phyloP scores from a whole-genome alignment of 2,797 vertebrate species.

The Phalloptychus januarius region DNA sequence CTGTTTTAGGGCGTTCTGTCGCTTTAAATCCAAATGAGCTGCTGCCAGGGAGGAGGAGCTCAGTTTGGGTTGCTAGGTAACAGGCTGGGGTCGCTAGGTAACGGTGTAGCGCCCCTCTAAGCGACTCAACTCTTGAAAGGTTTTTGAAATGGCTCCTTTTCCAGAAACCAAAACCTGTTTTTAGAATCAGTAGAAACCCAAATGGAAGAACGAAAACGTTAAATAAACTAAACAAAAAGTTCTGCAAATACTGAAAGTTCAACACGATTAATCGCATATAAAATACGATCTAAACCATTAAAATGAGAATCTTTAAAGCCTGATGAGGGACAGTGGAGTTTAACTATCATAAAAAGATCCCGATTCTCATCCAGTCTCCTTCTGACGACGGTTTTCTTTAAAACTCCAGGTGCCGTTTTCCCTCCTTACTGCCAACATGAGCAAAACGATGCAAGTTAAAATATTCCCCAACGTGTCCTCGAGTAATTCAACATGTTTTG shows the following conservation, averaged over 20 bases:
- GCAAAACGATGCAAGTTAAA: slow-evolving; percentile 19
- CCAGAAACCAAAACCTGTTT: no score
- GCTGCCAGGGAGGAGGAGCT: no score
- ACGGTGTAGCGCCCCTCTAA: no score
- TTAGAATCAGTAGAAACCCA: no score
- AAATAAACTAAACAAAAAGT: neutral
- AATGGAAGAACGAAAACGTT: no score
- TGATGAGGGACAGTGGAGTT: neutral
- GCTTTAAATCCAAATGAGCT: no score
- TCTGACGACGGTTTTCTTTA: neutral
- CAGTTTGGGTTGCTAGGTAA: no score
- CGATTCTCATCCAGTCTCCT: neutral
- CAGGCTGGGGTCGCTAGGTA: no score
- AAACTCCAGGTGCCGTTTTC: slow-evolving; percentile 20
- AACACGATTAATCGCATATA: neutral
- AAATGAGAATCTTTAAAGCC: neutral
- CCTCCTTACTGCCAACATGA: slow-evolving; percentile 10
- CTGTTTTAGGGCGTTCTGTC: no score
- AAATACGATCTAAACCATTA: neutral
- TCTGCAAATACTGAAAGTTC: neutral
- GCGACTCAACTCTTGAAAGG: no score
- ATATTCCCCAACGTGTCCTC: slow-evolving; percentile 17
- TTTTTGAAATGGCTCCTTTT: no score
- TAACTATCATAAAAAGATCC: neutral
- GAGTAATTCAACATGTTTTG: slow-evolving; percentile 20